Evolutionary conservation across 2,797 vertebrate species (phyloP).

Genomic region (Protosalanx chinensis): DNA sequence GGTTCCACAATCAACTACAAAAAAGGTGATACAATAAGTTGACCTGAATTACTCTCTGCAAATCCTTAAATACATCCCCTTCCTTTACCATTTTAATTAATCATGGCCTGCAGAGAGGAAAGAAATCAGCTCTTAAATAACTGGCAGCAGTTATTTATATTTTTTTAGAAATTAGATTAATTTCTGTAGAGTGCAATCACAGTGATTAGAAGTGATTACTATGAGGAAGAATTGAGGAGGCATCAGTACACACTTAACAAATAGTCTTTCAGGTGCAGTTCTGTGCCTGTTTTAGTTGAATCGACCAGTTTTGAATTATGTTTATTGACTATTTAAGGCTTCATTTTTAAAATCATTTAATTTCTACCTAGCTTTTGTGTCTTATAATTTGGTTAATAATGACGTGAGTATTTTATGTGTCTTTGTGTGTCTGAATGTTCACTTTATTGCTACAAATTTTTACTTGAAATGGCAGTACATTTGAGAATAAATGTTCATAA

Average conservation of each 20-base stretch:
- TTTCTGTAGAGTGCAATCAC: constrained; percentile 72
- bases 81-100: constrained; percentile 73
- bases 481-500: no score
- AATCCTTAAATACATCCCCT: constrained; percentile 56
- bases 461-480: no score
- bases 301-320: constrained; percentile 37
- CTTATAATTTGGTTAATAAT: no score
- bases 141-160: constrained; percentile 70
- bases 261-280: constrained; percentile 44
- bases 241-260: constrained; percentile 51
- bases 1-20: constrained; percentile 53
- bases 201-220: constrained; percentile 74
- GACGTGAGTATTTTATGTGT: no score
- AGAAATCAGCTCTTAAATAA: constrained; percentile 74
- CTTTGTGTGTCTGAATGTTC: no score
- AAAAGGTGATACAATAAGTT: constrained; percentile 52
- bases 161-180: constrained; percentile 74
- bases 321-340: constrained; percentile 35
- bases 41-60: constrained; percentile 68
- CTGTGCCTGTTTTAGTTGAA: constrained; percentile 45
- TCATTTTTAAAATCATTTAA: constrained; percentile 16
- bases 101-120: constrained; percentile 58
- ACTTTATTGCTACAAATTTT: no score
- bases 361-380: no score
- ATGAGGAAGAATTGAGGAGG: constrained; percentile 53